phyloP scores from a whole-genome alignment of 2,888 invertebrate genomes.

The Ochropleura leucogaster region DNA sequence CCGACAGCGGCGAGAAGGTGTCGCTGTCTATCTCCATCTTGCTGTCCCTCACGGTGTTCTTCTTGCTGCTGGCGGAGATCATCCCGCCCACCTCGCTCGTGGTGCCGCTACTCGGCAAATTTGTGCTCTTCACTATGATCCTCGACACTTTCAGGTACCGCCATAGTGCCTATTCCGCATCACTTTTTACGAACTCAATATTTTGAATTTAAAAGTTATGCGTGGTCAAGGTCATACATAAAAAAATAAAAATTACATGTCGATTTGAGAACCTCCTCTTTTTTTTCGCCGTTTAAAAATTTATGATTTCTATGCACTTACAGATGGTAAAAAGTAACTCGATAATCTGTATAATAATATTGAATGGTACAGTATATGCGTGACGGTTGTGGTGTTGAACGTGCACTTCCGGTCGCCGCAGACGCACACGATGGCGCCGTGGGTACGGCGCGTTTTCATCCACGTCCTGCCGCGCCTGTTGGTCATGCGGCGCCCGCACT shows the following conservation, averaged over 20 bases:
- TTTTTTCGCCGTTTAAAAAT: too few relatives aligned
- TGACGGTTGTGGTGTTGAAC: constrained; percentile 98
- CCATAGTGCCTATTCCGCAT: background rate
- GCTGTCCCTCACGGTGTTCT: constrained; percentile 98
- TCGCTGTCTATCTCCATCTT: constrained; percentile 98
- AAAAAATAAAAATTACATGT: too few relatives aligned
- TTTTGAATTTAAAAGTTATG: background rate
- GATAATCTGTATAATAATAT: constrained; percentile 5
- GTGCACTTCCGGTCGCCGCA: constrained; percentile 99
- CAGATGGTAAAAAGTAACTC: background rate
- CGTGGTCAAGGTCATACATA: too few relatives aligned
- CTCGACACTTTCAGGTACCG: constrained; percentile 97
- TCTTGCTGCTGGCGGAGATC: constrained; percentile 94
- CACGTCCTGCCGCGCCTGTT: constrained; percentile 98
- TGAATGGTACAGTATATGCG: constrained; percentile 93
- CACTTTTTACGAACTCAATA: background rate
- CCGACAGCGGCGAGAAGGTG: constrained; percentile 99
- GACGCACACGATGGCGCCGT: constrained; percentile 99
- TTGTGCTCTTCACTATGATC: constrained; percentile 98
- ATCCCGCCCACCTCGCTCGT: constrained; percentile 96
- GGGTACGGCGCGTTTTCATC: constrained; percentile 98
- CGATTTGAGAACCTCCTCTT: too few relatives aligned
- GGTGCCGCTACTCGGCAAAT: constrained; percentile 97
- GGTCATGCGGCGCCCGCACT: constrained; percentile 96
- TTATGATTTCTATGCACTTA: background rate